Percentiles rank a stretch among this genome's conserved stretches.
Evolutionary conservation across 2,888 invertebrate genomes (phyloP).

Genomic region (Trichogramma evanescens): DNA sequence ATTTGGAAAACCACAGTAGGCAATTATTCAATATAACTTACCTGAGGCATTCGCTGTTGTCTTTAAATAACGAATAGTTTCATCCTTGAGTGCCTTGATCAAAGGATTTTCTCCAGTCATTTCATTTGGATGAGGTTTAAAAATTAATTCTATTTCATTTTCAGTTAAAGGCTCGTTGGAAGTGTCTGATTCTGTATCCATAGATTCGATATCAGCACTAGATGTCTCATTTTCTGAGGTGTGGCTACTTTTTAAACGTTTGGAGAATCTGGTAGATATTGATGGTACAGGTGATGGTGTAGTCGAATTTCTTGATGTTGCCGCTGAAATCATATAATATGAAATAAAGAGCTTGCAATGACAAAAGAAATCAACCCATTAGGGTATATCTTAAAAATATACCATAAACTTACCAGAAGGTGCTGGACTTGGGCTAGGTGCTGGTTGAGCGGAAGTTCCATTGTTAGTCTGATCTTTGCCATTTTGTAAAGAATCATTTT

Average conservation of each 20-base stretch:
- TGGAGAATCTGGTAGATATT: conserved; percentile 56
- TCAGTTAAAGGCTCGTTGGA: conserved; percentile 68
- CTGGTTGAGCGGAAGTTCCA: conserved; percentile 18
- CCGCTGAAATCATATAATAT: conserved; percentile 24
- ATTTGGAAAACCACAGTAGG: background rate
- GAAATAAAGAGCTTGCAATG: background rate
- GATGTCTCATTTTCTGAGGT: conserved; percentile 51
- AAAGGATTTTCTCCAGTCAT: conserved; percentile 79
- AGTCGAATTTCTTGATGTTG: conserved; percentile 43
- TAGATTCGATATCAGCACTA: conserved; percentile 56
- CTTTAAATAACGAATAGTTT: conserved; percentile 85
- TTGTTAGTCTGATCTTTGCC: conserved; percentile 38
- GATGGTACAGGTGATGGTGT: conserved; percentile 43
- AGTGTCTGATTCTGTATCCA: conserved; percentile 75
- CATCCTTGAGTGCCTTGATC: conserved; percentile 76
- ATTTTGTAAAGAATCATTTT: conserved; percentile 48
- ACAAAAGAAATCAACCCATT: background rate
- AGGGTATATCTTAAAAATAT: background rate
- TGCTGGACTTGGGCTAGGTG: conserved; percentile 25
- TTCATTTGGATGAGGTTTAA: conserved; percentile 92
- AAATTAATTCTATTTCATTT: conserved; percentile 91
- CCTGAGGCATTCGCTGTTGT: conserved; percentile 94
- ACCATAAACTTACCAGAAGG: conserved; percentile 28
- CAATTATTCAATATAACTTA: conserved; percentile 38
- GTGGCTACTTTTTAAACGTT: conserved; percentile 59